Evolutionary conservation across 2,888 invertebrate genomes (phyloP), one percentile per base, ranked within the genome.

Genomic region (Lasioglossum zephyrum): DNA sequence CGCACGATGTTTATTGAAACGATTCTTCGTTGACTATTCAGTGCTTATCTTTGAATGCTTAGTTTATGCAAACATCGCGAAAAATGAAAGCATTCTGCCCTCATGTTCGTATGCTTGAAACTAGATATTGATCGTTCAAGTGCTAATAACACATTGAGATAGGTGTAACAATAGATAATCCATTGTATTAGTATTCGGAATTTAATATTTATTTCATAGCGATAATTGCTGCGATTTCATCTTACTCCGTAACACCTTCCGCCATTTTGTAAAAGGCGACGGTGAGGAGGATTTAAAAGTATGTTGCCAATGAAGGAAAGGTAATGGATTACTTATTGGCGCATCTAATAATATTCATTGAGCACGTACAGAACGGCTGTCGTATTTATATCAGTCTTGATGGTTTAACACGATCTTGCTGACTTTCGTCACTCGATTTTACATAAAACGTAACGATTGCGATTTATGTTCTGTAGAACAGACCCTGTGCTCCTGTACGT

Each of bases 291-390:
- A 31, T 3, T 16, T 31, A 63, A 63, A 39, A 31, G 18, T 31
- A 16, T 31, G 63, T 63, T 16, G 31, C 31, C 18, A 36, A 31
- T 18, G 63, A 16, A 36, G 16, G 31, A 69, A 69, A 4, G 31
- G 22, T 39, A 69, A 69, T 69, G 36, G 69, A 69, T 69, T 69
- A 39, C 69, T 69, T 69, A 22, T 69, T 39, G 36, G 69, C 69
- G 9, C 69, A 22, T 22, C 39, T 69, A 9, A 22, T 36, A 18
- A 36, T 69, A 39, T 22, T 47, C 79, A 88, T 87, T 82, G 88
- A 79, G 85, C 80, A 69, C 74, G 87, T 83, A 88, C 82, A 85
- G 87, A 47, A 53, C 80, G 49, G 63, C 60, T n/a, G 76, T 75
- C 39, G 18, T 60, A 49, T 31, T 70, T 60, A 26, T 31, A 1